Conservation (phyloP, 2,888 invertebrate species). For the Resseliella maxima region DNA sequence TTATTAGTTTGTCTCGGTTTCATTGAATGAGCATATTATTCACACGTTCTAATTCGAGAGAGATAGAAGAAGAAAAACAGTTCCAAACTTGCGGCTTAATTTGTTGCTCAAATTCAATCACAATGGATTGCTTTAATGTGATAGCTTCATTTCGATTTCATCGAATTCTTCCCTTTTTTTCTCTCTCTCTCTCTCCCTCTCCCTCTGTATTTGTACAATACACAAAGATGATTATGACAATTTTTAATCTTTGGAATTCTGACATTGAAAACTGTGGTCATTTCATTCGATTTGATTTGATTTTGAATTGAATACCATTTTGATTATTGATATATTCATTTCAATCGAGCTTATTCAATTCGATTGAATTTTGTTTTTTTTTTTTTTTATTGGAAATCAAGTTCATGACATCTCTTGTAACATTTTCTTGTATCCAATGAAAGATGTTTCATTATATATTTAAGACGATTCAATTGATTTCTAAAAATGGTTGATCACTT, state of each 20-base stretch:
- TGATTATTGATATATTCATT: background rate
- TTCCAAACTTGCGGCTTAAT: slow-evolving; percentile 1
- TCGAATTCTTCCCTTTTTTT: background rate
- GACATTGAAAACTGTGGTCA: background rate
- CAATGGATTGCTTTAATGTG: slow-evolving; percentile 13
- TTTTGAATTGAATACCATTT: background rate
- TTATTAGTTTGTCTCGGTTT: slow-evolving; percentile 20
- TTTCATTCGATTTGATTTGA: background rate
- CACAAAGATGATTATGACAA: background rate
- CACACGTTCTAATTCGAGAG: background rate
- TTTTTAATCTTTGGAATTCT: background rate
- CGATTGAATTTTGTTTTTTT: no score
- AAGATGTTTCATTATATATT: no score
- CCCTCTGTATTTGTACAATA: no score
- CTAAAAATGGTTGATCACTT: background rate
- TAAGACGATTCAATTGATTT: no score
- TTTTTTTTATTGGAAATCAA: background rate
- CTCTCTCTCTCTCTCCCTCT: no score
- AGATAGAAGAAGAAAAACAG: no score
- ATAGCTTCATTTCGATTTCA: slow-evolving; percentile 30
- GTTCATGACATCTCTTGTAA: background rate
- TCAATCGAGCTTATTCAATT: background rate
- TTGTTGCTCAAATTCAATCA: slow-evolving; percentile 11
- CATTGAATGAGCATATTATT: background rate
- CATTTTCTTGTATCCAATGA: no score